Evolutionary conservation across 1,140 invertebrate genomes (phyloP).

Genomic region (Micrasema longulum): DNA sequence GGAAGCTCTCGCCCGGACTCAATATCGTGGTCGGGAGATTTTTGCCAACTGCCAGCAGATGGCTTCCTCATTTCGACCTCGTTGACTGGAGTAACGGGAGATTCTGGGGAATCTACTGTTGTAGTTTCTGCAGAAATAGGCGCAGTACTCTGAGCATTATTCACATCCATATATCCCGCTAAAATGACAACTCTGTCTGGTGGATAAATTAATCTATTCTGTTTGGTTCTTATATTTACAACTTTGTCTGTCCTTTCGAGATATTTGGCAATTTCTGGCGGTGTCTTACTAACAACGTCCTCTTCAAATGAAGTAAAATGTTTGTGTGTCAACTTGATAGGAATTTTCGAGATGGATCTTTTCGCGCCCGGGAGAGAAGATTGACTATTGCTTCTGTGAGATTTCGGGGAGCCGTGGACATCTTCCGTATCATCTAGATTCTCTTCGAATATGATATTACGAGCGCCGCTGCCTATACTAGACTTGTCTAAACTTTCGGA

Average conservation of each 20-base stretch:
- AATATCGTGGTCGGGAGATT: constrained; percentile 39
- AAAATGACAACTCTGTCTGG: constrained; percentile 46
- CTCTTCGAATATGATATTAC: constrained; percentile 53
- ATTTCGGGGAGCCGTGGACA: constrained; percentile 49
- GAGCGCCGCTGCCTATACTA: constrained; percentile 51
- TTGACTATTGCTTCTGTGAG: constrained; percentile 50
- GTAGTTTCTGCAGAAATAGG: constrained; percentile 8
- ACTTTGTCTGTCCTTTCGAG: constrained; percentile 53
- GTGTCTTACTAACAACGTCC: constrained; percentile 52
- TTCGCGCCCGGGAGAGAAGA: constrained; percentile 45
- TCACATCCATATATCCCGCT: constrained; percentile 47
- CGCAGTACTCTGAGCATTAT: constrained; percentile 41
- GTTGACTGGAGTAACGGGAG: constrained; percentile 46
- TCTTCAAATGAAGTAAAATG: constrained; percentile 54
- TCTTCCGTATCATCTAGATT: constrained; percentile 47
- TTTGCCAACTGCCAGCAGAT: constrained; percentile 27
- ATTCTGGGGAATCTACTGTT: constrained; percentile 6
- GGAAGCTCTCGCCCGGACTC: constrained; percentile 46
- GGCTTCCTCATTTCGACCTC: constrained; percentile 42
- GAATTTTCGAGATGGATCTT: constrained; percentile 47
- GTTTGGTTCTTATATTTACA: constrained; percentile 48
- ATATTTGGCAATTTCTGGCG: constrained; percentile 53
- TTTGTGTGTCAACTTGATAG: constrained; percentile 49
- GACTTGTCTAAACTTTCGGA: constrained; percentile 53
- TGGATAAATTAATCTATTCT: constrained; percentile 38